Evolutionary conservation across 2,888 invertebrate species (phyloP).

Genomic region (Thecocarcelia acutangulata): DNA sequence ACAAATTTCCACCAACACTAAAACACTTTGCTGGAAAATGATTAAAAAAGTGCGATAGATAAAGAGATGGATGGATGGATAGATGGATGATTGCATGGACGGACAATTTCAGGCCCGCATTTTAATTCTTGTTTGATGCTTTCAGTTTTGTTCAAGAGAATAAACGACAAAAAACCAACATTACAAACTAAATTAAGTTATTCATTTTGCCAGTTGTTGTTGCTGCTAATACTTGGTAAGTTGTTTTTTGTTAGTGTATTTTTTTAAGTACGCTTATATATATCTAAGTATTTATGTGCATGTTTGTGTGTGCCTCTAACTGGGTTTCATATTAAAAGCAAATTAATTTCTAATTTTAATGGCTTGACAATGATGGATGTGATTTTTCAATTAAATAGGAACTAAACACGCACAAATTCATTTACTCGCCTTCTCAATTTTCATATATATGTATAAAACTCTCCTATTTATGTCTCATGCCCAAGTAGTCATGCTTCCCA

Average conservation of each 20-base stretch:
- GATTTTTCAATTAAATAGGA: constrained; percentile 71
- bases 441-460: not conserved
- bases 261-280: not conserved
- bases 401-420: constrained; percentile 60
- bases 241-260: constrained; percentile 4
- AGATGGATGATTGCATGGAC: constrained; percentile 23
- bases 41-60: constrained; percentile 28
- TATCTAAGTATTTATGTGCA: not conserved
- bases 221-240: not conserved
- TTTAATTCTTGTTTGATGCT: constrained; percentile 64
- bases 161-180: constrained; percentile 51
- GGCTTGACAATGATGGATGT: constrained; percentile 72
- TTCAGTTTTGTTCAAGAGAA: constrained; percentile 50
- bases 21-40: constrained; percentile 11
- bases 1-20: constrained; percentile 1
- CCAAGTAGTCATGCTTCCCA: not conserved
- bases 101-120: constrained; percentile 63
- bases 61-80: constrained; percentile 26
- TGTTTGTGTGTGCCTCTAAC: constrained; percentile 41
- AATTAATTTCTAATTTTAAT: constrained; percentile 73
- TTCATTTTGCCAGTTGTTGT: constrained; percentile 56
- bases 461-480: not conserved
- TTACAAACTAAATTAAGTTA: constrained; percentile 67
- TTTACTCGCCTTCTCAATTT: constrained; percentile 30
- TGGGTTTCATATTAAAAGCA: constrained; percentile 70